These are phyloP conservation scores for Anseranas semipalmata DNA, from an alignment of 2,113 vertebrate genomes.

Conservation along the genomic window DNA sequence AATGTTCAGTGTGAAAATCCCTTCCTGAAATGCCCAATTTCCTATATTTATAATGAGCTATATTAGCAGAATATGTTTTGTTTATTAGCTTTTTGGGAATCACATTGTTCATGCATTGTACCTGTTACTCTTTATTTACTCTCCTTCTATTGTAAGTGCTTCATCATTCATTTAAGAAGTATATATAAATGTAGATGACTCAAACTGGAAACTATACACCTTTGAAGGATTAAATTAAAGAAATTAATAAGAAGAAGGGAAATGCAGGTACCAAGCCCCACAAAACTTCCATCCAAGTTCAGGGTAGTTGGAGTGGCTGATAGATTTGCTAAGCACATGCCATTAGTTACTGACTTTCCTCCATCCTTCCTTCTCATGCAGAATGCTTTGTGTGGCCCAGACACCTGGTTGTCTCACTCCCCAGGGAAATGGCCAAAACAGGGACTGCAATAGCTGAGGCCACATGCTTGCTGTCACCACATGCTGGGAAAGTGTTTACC, in stretches of 20 bases:
- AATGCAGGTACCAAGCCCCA: neutral
- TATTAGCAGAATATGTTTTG: neutral
- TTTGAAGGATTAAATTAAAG: neutral
- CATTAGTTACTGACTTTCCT: neutral
- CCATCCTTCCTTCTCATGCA: neutral
- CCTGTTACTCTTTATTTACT: neutral
- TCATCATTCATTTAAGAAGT: neutral
- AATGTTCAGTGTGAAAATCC: neutral
- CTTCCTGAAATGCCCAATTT: neutral
- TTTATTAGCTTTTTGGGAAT: neutral
- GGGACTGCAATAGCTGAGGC: neutral
- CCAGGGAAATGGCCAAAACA: neutral
- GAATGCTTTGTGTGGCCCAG: neutral
- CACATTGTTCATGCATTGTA: neutral
- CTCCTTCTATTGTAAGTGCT: neutral
- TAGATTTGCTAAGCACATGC: neutral
- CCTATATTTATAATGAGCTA: neutral
- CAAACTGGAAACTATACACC: neutral
- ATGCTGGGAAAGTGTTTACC: neutral
- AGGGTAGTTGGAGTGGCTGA: neutral
- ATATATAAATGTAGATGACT: neutral
- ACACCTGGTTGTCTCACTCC: neutral
- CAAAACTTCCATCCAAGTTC: neutral
- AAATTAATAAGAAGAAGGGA: neutral
- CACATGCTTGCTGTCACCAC: fast-evolving